Base-by-base conservation (phyloP, 2,113 vertebrate species). In the Rynchops niger region DNA sequence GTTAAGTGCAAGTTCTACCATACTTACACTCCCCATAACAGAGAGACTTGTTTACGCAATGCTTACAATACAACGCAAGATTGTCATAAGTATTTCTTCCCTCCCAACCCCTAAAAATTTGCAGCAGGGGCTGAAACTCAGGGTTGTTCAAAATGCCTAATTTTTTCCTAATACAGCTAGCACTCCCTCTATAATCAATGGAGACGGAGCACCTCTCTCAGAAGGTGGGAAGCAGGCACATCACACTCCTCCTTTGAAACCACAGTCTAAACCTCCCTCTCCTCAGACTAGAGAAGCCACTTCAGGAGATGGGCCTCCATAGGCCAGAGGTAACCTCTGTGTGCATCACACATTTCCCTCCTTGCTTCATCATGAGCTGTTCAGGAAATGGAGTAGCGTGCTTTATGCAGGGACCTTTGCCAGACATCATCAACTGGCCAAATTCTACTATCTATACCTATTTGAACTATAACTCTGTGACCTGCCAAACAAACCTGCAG, bases 331-430 rank as follows among this genome's bases (percentile, higher is more conserved):
- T 19, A 45, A 67, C 38, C 34, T 40, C 79, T 38, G 52, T 38
- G 42, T 1, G 0, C 27, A 23, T 53, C 15, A 29, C 34, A 61
- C 18, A 5, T 27, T 20, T 29, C 6, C 12, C 17, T 21, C 21
- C 38, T 34, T 1, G 0, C 53, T 69, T 61, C 0, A 0, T 67
- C 38, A 12, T 4, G 40, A 69, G 16, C 13, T 40, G 38, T 23
- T 47, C 47, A 40, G 20, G 20, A 63, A 70, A 78, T 5, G 7
- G 20, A 32, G 47, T 12, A 63, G 49, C 0, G 0, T 17, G 30
- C 55, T 70, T 76, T 61, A 53, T 8, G 25, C 55, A 30, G 49
- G 22, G 30, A 55, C 27, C 32, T 45, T 36, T 20, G 14, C 11
- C 70, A 71, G 32, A 45, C 42, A 58, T 61, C 45, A 25, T 19